Conservation (phyloP, 1,140 invertebrate species). For the Solenopsis invicta region DNA sequence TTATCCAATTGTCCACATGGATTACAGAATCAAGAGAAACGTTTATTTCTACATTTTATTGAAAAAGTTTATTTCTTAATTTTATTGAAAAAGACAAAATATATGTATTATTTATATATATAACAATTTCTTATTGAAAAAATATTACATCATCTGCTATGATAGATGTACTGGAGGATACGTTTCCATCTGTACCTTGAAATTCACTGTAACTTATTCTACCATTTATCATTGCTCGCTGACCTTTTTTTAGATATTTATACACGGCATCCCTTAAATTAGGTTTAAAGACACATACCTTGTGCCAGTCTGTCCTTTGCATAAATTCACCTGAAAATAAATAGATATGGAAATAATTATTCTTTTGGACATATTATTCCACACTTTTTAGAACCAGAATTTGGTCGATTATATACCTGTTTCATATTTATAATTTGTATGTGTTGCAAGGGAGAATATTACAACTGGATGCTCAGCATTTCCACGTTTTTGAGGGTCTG, state of each 20-base stretch:
- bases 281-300: conserved; percentile 95
- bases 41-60: neutral
- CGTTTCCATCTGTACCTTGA: conserved; percentile 92
- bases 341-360: conserved; percentile 13
- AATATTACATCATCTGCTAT: conserved; percentile 96
- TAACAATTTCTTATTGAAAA: conserved; percentile 85
- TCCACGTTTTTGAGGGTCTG: conserved; percentile 94
- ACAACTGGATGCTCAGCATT: conserved; percentile 94
- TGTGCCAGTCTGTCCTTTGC: conserved; percentile 97
- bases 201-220: conserved; percentile 95
- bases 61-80: neutral
- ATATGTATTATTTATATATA: conserved; percentile 23
- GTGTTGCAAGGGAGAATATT: conserved; percentile 96
- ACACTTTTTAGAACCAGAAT: neutral
- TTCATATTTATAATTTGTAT: conserved; percentile 92
- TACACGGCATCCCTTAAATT: conserved; percentile 92
- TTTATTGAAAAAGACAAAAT: conserved; percentile 36
- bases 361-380: neutral
- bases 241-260: conserved; percentile 94
- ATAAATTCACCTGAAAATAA: conserved; percentile 90
- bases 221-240: conserved; percentile 94
- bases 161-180: conserved; percentile 91
- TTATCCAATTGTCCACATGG: neutral
- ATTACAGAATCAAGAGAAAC: neutral
- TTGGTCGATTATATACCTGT: conserved; percentile 82